Base-by-base conservation (phyloP, 2,113 vertebrate genomes). In the Muscicapa adusta region DNA sequence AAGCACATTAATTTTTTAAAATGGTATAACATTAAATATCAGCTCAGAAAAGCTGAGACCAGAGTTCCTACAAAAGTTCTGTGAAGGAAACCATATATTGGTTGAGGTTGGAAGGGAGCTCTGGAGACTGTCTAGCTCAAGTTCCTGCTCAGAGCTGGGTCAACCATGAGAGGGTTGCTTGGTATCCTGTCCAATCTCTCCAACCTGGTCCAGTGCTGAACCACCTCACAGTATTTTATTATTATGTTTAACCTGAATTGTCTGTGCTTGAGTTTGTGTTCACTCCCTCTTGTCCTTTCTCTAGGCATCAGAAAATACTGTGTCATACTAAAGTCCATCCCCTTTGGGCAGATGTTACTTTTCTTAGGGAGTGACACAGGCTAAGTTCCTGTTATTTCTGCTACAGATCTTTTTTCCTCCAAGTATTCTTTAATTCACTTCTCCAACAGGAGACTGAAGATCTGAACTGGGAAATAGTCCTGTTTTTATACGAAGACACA, bases 81-180 rank as follows among this genome's bases (percentile, higher is more conserved):
- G 13, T 19, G 24, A 87, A 43, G 22, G n/a, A 28, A 68, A 72
- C 20, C 26, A 12, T 12, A 5, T 14, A 23, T n/a, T 3, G 13
- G 4, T 3, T 34, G 40, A 68, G 31, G 14, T 5, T 73, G 50
- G 26, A 80, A 58, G 23, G 6, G 15, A 71, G 31, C 42, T 87
- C 76, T 65, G 34, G 24, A 31, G 6, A 53, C 33, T 50, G 19
- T 8, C n/a, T 33, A 40, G 57, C 19, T 24, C 61, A 57, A 31
- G 31, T 2, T 42, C 18, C 12, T 47, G 20, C 65, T 66, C 36
- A 85, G 47, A 63, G 62, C 31, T 57, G n/a, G 7, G 4, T 63
- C 33, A 92, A 0, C 12, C 25, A 10, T 0, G 0, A 38, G 26
- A 61, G 17, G 16, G 18, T 3, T 60, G 48, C 29, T 14, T 25